Evolutionary conservation across 2,888 invertebrate species (phyloP).

Genomic region (Himalopsyche anomala): DNA sequence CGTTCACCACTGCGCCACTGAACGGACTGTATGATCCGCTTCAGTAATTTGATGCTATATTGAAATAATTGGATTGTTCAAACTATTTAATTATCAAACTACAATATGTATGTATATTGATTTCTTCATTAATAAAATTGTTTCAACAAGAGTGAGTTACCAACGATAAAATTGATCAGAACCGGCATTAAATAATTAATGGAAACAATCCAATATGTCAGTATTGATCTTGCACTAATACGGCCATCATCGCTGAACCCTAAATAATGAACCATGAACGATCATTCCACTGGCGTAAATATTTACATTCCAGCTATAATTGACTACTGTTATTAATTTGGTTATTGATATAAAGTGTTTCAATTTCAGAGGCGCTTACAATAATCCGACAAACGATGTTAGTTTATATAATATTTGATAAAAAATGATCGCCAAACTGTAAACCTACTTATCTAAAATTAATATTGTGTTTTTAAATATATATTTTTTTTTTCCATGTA

Average conservation of each 20-base stretch:
- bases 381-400: too few species aligned
- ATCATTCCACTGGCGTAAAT: slow-evolving; percentile 8
- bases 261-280: slow-evolving; percentile 18
- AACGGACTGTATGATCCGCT: too few species aligned
- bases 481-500: too few species aligned
- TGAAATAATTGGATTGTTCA: too few species aligned
- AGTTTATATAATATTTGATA: too few species aligned
- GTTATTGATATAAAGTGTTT: not conserved
- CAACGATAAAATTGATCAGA: not conserved
- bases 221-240: slow-evolving; percentile 1
- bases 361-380: not conserved
- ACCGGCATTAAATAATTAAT: not conserved
- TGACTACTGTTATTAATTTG: not conserved
- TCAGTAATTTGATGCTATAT: too few species aligned
- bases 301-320: not conserved
- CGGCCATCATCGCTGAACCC: not conserved
- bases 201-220: not conserved
- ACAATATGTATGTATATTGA: not conserved
- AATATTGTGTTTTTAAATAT: too few species aligned
- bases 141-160: not conserved
- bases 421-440: too few species aligned
- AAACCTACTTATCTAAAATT: too few species aligned
- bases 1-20: too few species aligned
- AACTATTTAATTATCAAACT: not conserved
- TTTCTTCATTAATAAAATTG: not conserved